These are phyloP conservation scores for Theropithecus gelada DNA, from an alignment of 2,113 vertebrate genomes.

Conservation along the genomic window DNA sequence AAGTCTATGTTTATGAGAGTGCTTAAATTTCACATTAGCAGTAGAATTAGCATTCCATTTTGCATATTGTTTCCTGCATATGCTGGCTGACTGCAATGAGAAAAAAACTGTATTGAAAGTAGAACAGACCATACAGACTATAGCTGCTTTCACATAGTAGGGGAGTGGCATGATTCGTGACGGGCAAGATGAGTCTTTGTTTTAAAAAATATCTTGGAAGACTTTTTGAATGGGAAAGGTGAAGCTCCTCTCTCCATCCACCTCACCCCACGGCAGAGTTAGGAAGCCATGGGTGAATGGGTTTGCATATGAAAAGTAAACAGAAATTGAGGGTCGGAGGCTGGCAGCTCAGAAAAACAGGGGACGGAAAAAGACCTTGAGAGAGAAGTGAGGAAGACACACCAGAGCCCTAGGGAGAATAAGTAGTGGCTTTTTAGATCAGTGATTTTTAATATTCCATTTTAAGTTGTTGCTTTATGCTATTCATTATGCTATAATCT, in stretches of 20 bases:
- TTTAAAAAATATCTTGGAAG: conserved; percentile 11
- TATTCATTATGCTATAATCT: not conserved
- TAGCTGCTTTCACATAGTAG: not conserved
- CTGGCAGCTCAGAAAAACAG: not conserved
- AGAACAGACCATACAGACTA: not conserved
- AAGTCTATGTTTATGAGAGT: conserved; percentile 32
- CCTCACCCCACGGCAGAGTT: not conserved
- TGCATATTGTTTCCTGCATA: conserved; percentile 45
- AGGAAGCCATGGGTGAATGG: not conserved
- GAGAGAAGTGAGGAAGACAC: not conserved
- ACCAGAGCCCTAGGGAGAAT: not conserved
- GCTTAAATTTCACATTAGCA: not conserved
- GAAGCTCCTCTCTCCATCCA: not conserved
- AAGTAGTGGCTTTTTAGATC: not conserved
- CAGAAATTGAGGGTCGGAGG: not conserved
- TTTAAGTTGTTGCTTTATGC: not conserved
- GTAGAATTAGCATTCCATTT: conserved; percentile 58
- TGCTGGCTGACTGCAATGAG: conserved; percentile 25
- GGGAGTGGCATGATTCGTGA: not conserved
- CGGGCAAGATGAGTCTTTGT: not conserved
- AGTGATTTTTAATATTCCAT: not conserved
- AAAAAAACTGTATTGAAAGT: not conserved
- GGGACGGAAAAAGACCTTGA: not conserved
- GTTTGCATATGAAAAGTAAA: conserved; percentile 18
- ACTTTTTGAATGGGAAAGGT: not conserved